phyloP scores from a whole-genome alignment of 92 coral and sea anemone species.

The Epizoanthus scotinus region DNA sequence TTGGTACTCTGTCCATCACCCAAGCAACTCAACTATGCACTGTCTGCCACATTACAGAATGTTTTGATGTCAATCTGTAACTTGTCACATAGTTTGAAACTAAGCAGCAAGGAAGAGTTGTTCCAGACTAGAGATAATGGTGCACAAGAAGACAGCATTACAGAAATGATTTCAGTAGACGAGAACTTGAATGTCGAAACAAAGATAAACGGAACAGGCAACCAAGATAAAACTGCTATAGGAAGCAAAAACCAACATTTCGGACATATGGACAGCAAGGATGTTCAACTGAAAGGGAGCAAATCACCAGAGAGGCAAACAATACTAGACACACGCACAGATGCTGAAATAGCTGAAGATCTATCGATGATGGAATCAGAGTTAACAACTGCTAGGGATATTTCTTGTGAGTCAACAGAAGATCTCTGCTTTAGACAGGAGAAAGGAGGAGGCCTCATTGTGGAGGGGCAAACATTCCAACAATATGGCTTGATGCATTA shows the following conservation, averaged over 20 bases:
- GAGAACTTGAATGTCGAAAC: not conserved
- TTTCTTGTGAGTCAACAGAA: conserved; percentile 37
- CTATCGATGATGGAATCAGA: conserved; percentile 64
- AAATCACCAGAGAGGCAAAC: conserved; percentile 18
- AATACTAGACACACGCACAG: conserved; percentile 56
- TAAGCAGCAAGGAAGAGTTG: conserved; percentile 50
- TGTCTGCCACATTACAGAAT: conserved; percentile 63
- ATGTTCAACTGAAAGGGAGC: not conserved
- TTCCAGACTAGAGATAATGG: conserved; percentile 28
- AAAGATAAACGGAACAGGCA: not conserved
- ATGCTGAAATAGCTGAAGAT: conserved; percentile 75
- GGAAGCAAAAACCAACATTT: not conserved
- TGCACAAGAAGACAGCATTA: not conserved
- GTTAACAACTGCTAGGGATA: conserved; percentile 60
- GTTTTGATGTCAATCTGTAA: conserved; percentile 75
- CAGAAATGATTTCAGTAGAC: not conserved
- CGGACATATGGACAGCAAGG: not conserved
- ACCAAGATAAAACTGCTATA: not conserved
- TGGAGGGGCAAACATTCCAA: conserved; percentile 81
- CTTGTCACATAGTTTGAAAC: conserved; percentile 80
- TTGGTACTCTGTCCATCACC: conserved; percentile 71
- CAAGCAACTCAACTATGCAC: conserved; percentile 60
- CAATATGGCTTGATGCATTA: conserved; percentile 55
- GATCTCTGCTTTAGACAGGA: conserved; percentile 64
- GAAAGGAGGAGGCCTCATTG: conserved; percentile 65